Conservation (phyloP, 92 coral and sea anemone genomes). For the Phenganax stokvisi region DNA sequence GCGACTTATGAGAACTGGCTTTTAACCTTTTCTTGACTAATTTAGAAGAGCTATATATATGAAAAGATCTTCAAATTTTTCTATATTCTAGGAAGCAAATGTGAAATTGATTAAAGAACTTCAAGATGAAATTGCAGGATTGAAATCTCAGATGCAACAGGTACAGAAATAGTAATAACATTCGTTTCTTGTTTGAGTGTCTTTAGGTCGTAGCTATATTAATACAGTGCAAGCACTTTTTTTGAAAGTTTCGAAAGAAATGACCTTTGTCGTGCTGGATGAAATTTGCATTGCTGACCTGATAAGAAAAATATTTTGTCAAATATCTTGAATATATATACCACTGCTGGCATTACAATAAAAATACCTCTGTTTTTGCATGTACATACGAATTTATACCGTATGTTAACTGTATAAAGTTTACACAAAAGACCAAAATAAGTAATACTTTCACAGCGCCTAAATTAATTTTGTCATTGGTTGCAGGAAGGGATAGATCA, state of each 20-base stretch:
- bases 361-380: too few relatives aligned
- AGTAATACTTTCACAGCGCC: too few relatives aligned
- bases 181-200: constrained; percentile 3
- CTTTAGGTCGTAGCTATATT: too few relatives aligned
- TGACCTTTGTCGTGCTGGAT: constrained; percentile 21
- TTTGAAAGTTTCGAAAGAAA: too few relatives aligned
- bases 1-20: too few relatives aligned
- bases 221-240: neutral
- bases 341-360: too few relatives aligned
- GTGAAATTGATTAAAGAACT: constrained; percentile 87
- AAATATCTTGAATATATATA: too few relatives aligned
- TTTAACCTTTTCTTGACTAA: too few relatives aligned
- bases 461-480: neutral
- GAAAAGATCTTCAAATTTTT: neutral
- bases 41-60: too few relatives aligned
- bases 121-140: constrained; percentile 64
- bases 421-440: neutral
- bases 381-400: too few relatives aligned
- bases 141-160: constrained; percentile 60
- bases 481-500: constrained; percentile 53
- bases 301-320: too few relatives aligned
- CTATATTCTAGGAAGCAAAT: constrained; percentile 66
- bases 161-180: constrained; percentile 47
- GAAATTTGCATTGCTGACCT: neutral
- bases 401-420: too few relatives aligned